A percentile compares a stretch with the other conserved stretches of the same genome.
These are phyloP conservation scores for Chionis minor DNA, from an alignment of 2,113 vertebrate genomes.

Conservation along the genomic window DNA sequence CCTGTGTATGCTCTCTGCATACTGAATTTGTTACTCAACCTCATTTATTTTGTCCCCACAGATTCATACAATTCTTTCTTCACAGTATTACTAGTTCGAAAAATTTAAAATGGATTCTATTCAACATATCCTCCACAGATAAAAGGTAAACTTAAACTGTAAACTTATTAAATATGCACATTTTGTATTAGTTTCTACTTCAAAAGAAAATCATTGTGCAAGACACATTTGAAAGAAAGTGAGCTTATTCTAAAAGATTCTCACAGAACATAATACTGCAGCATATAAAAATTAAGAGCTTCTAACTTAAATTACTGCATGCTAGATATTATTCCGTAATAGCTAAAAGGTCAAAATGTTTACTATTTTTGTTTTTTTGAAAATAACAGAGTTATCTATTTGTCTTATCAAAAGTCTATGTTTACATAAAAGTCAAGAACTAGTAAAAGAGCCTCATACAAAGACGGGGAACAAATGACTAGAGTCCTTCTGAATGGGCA, in stretches of 20 bases:
- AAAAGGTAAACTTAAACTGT: slow-evolving; percentile 46
- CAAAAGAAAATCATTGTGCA: slow-evolving; percentile 29
- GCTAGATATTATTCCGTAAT: not conserved
- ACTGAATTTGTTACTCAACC: not conserved
- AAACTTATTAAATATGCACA: slow-evolving; percentile 47
- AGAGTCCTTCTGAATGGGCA: slow-evolving; percentile 39
- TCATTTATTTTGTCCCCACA: not conserved
- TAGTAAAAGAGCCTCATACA: not conserved
- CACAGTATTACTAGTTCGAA: not conserved
- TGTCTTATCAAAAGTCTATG: slow-evolving; percentile 44
- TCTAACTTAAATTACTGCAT: not conserved
- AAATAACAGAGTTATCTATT: not conserved
- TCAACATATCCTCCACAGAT: not conserved
- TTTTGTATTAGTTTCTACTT: slow-evolving; percentile 41
- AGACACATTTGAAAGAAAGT: slow-evolving; percentile 12
- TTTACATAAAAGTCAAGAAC: slow-evolving; percentile 55
- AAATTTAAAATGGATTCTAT: not conserved
- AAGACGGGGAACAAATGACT: slow-evolving; percentile 1
- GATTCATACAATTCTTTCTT: not conserved
- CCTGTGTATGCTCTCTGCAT: not conserved
- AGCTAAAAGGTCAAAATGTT: slow-evolving; percentile 1
- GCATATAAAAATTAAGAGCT: not conserved
- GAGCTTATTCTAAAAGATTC: not conserved
- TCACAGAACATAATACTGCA: not conserved
- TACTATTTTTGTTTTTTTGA: not conserved